Conservation (phyloP, 23 tunicate species). For the Styela clava region DNA sequence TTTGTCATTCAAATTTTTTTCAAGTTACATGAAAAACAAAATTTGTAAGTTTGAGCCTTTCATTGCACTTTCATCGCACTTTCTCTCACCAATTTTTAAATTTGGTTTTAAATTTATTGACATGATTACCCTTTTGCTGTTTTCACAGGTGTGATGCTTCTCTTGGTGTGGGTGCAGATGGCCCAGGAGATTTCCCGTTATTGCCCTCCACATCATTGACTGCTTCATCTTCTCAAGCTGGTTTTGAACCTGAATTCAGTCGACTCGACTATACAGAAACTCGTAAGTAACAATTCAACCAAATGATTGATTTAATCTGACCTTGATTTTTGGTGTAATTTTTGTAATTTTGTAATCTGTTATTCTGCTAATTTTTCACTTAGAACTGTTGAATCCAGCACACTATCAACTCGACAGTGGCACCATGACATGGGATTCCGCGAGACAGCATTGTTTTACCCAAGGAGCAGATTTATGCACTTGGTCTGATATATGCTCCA, state of each 20-base stretch:
- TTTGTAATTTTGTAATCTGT: neutral
- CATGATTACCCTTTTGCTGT: slow-evolving; percentile 53
- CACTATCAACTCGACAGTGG: neutral
- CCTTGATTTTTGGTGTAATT: neutral
- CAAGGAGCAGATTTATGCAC: slow-evolving; percentile 48
- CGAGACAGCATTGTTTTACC: slow-evolving; percentile 29
- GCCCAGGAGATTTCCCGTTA: slow-evolving; percentile 27
- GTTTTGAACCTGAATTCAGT: slow-evolving; percentile 51
- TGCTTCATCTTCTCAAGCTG: slow-evolving; percentile 54
- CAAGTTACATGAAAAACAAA: too few species aligned
- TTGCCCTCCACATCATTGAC: slow-evolving; percentile 32
- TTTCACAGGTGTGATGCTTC: slow-evolving; percentile 61
- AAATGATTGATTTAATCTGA: too few species aligned
- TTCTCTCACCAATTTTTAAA: too few species aligned
- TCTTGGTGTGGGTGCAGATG: slow-evolving; percentile 46
- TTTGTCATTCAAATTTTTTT: too few species aligned
- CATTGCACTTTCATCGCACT: too few species aligned
- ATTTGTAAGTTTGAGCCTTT: too few species aligned
- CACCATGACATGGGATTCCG: slow-evolving; percentile 40
- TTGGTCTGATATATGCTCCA: slow-evolving; percentile 38
- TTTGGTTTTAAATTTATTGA: slow-evolving; percentile 16
- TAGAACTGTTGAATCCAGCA: neutral
- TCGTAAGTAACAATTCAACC: slow-evolving; percentile 35
- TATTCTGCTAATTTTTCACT: neutral
- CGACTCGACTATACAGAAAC: slow-evolving; percentile 53